Evolutionary conservation across 2,888 invertebrate species (phyloP), one percentile per base, ranked within the genome.

Genomic region (Notodonta dromedarius): DNA sequence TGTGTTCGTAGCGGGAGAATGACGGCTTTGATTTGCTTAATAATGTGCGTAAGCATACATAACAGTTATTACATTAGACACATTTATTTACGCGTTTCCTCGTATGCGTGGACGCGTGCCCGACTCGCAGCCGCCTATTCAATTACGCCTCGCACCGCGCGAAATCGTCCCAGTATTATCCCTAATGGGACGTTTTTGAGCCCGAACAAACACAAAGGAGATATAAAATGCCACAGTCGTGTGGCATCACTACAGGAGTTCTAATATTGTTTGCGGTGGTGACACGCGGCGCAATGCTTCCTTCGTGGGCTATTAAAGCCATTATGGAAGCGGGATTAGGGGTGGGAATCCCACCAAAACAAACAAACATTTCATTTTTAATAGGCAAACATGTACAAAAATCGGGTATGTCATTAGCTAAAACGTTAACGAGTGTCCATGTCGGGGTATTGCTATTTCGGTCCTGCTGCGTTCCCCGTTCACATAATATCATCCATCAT

Each of bases 221-320:
- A 82, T 65, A 86, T 87, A 86, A 87, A 88, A 86, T 83, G 82
- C 78, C 75, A 24, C 24, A 76, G 91, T 85, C 92, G 90, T 87
- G 91, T 90, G 93, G 81, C 89, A 82, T 83, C 90, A 75, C 92
- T 79, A 85, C 90, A 85, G 91, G 93, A 86, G 88, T 82, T 83
- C 87, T 84, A 83, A 90, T 90, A 89, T 87, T 85, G 83, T 86
- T 76, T 77, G 78, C 74, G 61, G 67, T 76, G 78, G 76, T 80
- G 81, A 79, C 84, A 83, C 83, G 83, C 86, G 71, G 85, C 71
- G 76, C 78, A 74, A 74, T 70, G 71, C 70, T 73, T 78, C 73
- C 84, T 86, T 82, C 78, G 82, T 80, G 76, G 78, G 83, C 80
- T 84, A 87, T 89, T 84, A 83, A 88, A 84, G 76, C 76, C 66